Evolutionary conservation across 1,140 invertebrate genomes (phyloP).

Genomic region (Bradysia coprophila): DNA sequence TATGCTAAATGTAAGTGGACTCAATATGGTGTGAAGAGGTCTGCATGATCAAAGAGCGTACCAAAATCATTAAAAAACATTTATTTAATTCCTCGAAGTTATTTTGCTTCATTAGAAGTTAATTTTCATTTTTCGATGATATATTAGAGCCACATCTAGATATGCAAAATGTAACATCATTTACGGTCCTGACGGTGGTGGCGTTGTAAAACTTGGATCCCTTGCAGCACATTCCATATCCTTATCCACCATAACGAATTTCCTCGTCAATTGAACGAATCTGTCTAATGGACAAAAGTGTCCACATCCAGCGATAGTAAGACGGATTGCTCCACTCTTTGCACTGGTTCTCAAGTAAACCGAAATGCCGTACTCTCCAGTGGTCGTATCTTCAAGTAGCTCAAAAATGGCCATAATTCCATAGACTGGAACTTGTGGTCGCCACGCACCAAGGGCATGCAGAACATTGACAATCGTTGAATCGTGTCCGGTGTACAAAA

Average conservation of each 20-base stretch:
- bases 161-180: too few species aligned
- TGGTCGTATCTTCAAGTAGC: constrained; percentile 34
- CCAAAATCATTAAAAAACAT: too few species aligned
- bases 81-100: too few species aligned
- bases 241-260: constrained; percentile 33
- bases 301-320: constrained; percentile 40
- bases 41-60: too few species aligned
- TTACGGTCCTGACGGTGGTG: constrained; percentile 28
- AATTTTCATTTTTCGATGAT: too few species aligned
- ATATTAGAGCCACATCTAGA: too few species aligned
- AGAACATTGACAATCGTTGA: constrained; percentile 51
- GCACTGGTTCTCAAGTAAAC: constrained; percentile 40
- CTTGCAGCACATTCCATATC: constrained; percentile 31
- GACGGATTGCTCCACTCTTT: constrained; percentile 23
- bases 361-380: constrained; percentile 30
- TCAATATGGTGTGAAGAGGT: too few species aligned
- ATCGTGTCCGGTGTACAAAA: constrained; percentile 55
- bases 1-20: too few species aligned
- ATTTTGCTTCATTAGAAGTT: too few species aligned
- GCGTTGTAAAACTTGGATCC: constrained; percentile 28
- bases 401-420: constrained; percentile 53
- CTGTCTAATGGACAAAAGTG: constrained; percentile 34
- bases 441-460: constrained; percentile 47
- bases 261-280: constrained; percentile 29
- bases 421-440: constrained; percentile 50